A percentile compares a stretch with the other conserved stretches of the same genome.
phyloP scores from a whole-genome alignment of 2,797 vertebrate species.

The Hydrocynus forskahlii region DNA sequence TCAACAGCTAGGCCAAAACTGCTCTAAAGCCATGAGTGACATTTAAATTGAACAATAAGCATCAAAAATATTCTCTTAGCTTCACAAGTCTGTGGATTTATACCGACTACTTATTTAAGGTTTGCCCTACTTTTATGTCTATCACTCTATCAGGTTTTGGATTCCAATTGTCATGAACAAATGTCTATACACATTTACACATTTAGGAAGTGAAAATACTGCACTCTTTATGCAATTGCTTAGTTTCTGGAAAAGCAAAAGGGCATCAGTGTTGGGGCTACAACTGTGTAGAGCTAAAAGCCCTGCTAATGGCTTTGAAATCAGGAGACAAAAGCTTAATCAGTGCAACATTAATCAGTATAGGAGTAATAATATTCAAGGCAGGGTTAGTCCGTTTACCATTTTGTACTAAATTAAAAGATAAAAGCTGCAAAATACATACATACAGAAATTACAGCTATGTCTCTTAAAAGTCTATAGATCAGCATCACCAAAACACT shows the following conservation, averaged over 20 bases:
- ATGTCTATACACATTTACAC: background rate
- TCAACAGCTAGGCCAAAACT: too few relatives aligned
- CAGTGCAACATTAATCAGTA: conserved; percentile 25
- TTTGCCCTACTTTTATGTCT: background rate
- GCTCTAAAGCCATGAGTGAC: background rate
- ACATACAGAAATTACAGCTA: background rate
- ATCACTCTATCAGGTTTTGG: background rate
- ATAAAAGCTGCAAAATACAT: conserved; percentile 8
- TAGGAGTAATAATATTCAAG: background rate
- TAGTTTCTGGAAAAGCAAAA: too few relatives aligned
- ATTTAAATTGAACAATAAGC: background rate
- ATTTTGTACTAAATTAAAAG: background rate
- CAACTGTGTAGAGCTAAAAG: background rate
- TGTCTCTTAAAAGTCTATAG: background rate
- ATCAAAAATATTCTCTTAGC: background rate
- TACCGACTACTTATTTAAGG: background rate
- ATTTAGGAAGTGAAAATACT: background rate
- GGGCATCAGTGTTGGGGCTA: background rate
- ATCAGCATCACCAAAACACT: background rate
- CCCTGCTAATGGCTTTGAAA: conserved; percentile 13
- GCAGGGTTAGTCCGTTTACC: background rate
- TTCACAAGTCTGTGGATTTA: background rate
- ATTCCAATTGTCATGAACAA: background rate
- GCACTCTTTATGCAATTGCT: background rate
- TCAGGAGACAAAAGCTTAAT: background rate